Conservation (phyloP, 1,140 invertebrate species). For the Aphelenchoides fujianensis region DNA sequence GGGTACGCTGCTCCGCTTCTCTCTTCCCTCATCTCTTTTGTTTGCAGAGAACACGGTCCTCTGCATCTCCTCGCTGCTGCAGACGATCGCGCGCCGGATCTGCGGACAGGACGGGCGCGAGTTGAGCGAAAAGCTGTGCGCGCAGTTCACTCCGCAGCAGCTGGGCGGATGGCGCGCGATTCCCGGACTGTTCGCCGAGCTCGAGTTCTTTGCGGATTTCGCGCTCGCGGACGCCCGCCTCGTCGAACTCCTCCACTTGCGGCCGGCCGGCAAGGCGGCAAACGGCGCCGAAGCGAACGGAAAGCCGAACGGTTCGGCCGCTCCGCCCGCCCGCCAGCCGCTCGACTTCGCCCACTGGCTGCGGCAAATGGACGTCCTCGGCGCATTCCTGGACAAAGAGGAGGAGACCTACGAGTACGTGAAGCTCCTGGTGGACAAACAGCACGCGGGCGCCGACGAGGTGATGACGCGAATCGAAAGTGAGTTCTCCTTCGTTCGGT, state of each 20-base stretch:
- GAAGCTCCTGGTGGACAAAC: too few relatives aligned
- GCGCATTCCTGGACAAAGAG: neutral
- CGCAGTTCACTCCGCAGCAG: neutral
- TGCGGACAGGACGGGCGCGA: neutral
- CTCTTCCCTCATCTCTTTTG: too few relatives aligned
- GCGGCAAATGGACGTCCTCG: neutral
- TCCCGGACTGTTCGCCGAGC: neutral
- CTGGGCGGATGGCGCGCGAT: neutral
- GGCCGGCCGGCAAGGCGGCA: neutral
- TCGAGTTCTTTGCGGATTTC: neutral
- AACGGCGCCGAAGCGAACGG: too few relatives aligned
- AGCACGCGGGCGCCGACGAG: too few relatives aligned
- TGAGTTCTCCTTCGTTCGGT: too few relatives aligned
- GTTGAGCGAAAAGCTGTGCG: neutral
- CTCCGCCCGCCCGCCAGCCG: too few relatives aligned
- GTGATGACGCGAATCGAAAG: too few relatives aligned
- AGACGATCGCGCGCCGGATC: neutral
- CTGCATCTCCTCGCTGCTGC: neutral
- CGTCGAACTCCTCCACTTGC: neutral
- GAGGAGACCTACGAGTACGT: too few relatives aligned
- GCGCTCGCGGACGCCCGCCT: neutral
- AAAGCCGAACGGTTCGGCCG: too few relatives aligned
- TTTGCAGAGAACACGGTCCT: neutral
- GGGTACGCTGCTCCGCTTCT: too few relatives aligned
- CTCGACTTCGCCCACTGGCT: neutral